These are phyloP conservation scores for Helicorthomorpha holstii DNA, from an alignment of 1,140 invertebrate species.

Conservation along the genomic window DNA sequence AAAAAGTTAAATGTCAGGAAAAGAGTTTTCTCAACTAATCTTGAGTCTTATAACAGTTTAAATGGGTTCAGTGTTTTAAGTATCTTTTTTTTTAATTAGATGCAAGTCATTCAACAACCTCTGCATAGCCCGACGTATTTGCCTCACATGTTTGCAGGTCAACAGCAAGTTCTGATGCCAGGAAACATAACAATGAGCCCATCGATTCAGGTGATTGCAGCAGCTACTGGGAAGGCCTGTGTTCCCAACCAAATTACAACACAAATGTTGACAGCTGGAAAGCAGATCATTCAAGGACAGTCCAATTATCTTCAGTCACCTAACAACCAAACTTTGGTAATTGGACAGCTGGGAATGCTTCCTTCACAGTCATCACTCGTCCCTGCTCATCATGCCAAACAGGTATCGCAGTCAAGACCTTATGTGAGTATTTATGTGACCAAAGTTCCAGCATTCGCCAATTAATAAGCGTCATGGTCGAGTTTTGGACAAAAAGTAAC, in stretches of 20 bases:
- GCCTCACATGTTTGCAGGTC: constrained; percentile 54
- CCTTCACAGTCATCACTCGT: too few relatives aligned
- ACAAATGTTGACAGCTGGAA: constrained; percentile 56
- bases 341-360: constrained; percentile 45
- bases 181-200: constrained; percentile 59
- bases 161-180: constrained; percentile 57
- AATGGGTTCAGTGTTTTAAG: too few relatives aligned
- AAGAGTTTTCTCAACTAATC: too few relatives aligned
- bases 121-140: constrained; percentile 56
- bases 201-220: constrained; percentile 55
- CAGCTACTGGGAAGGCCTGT: constrained; percentile 58
- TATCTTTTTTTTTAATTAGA: too few relatives aligned
- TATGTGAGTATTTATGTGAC: constrained; percentile 16
- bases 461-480: too few relatives aligned
- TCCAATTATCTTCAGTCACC: constrained; percentile 48
- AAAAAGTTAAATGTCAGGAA: too few relatives aligned
- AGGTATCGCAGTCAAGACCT: constrained; percentile 22
- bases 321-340: constrained; percentile 57
- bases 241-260: constrained; percentile 56
- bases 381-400: constrained; percentile 30
- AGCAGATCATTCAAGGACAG: constrained; percentile 42
- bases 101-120: constrained; percentile 67
- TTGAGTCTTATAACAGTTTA: too few relatives aligned
- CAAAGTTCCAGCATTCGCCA: too few relatives aligned
- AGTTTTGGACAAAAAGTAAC: too few relatives aligned